Evolutionary conservation across 2,888 invertebrate genomes (phyloP).

Genomic region (Leptodirus hochenwartii): DNA sequence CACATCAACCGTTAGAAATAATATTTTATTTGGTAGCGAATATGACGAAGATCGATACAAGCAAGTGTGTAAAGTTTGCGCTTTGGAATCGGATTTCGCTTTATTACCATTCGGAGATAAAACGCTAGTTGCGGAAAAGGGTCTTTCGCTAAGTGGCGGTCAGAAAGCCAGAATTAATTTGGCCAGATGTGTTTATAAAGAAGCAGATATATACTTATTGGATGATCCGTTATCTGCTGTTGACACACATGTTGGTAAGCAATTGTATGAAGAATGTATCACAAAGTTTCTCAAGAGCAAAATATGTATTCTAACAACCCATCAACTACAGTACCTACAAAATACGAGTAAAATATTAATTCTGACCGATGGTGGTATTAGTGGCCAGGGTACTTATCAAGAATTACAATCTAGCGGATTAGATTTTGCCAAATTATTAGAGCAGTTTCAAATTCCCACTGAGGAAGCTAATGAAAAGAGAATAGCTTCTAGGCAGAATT

Average conservation of each 20-base stretch:
- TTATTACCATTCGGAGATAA: slow-evolving; percentile 58
- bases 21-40: slow-evolving; percentile 56
- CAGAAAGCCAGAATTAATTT: slow-evolving; percentile 69
- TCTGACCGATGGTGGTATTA: slow-evolving; percentile 29
- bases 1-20: slow-evolving; percentile 46
- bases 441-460: slow-evolving; percentile 20
- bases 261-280: slow-evolving; percentile 56
- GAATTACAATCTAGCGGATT: slow-evolving; percentile 31
- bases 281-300: slow-evolving; percentile 36
- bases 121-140: slow-evolving; percentile 66
- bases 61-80: slow-evolving; percentile 44
- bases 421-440: slow-evolving; percentile 30
- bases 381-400: slow-evolving; percentile 28
- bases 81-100: slow-evolving; percentile 48
- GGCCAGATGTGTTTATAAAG: slow-evolving; percentile 55
- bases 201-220: slow-evolving; percentile 60
- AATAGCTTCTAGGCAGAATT: slow-evolving; percentile 19
- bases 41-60: slow-evolving; percentile 38
- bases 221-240: slow-evolving; percentile 74
- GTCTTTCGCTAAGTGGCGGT: slow-evolving; percentile 67
- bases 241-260: slow-evolving; percentile 56
- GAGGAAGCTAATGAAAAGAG: slow-evolving; percentile 17
- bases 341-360: slow-evolving; percentile 24
- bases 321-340: slow-evolving; percentile 42
- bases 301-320: slow-evolving; percentile 47